Conservation (phyloP, 2,797 vertebrate genomes). For the Sebastes matsubarae region DNA sequence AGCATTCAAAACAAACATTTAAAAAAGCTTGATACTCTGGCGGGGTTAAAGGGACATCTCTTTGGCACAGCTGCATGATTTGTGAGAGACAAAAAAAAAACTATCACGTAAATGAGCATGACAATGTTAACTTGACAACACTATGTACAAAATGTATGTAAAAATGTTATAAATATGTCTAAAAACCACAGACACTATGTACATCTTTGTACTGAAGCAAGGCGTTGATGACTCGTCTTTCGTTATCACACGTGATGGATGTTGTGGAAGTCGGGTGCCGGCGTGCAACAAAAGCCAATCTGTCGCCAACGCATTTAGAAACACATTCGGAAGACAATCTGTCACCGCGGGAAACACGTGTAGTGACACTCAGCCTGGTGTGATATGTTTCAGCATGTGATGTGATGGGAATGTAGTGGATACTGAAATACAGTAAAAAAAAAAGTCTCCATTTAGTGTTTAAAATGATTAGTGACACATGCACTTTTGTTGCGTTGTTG, state of each 20-base stretch:
- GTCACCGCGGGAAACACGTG: not conserved
- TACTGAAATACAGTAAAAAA: conserved; percentile 27
- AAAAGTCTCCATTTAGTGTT: conserved; percentile 39
- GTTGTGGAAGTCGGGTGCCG: conserved; percentile 25
- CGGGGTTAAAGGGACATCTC: conserved; percentile 68
- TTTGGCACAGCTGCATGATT: conserved; percentile 81
- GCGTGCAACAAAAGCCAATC: conserved; percentile 50
- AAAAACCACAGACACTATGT: conserved; percentile 85
- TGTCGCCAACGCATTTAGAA: conserved; percentile 49
- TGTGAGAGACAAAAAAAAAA: conserved; percentile 65
- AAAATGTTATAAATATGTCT: conserved; percentile 87
- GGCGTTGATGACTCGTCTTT: conserved; percentile 47
- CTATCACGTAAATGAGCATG: conserved; percentile 62
- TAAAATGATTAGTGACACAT: conserved; percentile 55
- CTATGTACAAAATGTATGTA: conserved; percentile 85
- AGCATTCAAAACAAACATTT: conserved; percentile 7
- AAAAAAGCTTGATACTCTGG: conserved; percentile 53
- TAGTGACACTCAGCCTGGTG: not conserved
- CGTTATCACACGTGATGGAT: conserved; percentile 40
- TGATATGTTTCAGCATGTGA: conserved; percentile 35
- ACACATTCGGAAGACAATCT: conserved; percentile 9
- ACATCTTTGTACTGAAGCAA: conserved; percentile 74
- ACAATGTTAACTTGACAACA: conserved; percentile 80
- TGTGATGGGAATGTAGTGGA: conserved; percentile 23
- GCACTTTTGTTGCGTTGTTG: conserved; percentile 53